These are phyloP conservation scores for Smutsia temminckii DNA, from an alignment of 2,797 vertebrate species.

Conservation along the genomic window DNA sequence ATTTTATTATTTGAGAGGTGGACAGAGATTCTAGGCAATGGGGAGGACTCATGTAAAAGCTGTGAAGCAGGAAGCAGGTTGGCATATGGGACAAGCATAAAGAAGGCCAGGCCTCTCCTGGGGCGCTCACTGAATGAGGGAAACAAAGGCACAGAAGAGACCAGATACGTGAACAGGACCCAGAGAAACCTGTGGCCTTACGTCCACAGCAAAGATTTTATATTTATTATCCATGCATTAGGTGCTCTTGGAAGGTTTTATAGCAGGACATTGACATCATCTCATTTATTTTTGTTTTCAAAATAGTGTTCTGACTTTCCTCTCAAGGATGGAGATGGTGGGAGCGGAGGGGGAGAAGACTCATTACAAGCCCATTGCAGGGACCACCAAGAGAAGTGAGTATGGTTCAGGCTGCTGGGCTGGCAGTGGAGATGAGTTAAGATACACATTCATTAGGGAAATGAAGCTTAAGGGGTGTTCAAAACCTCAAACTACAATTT, in stretches of 20 bases:
- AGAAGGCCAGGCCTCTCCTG: neutral
- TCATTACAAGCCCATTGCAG: neutral
- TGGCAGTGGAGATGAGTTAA: neutral
- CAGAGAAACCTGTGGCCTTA: neutral
- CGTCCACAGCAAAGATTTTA: neutral
- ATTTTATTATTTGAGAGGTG: neutral
- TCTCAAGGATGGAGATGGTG: neutral
- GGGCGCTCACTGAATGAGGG: neutral
- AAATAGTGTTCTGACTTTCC: neutral
- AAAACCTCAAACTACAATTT: neutral
- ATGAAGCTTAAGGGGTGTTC: neutral
- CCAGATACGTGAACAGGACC: neutral
- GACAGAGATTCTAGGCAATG: neutral
- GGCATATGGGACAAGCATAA: neutral
- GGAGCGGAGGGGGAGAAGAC: neutral
- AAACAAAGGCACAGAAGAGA: neutral
- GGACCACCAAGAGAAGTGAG: accelerated
- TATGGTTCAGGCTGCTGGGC: neutral
- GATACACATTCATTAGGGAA: neutral
- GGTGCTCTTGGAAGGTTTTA: neutral
- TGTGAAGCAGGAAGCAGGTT: neutral
- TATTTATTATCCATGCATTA: neutral
- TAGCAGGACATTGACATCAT: neutral
- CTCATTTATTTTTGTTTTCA: neutral
- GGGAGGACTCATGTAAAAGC: neutral